Base-by-base conservation (phyloP, 2,113 vertebrate genomes). In the Scortum barcoo region DNA sequence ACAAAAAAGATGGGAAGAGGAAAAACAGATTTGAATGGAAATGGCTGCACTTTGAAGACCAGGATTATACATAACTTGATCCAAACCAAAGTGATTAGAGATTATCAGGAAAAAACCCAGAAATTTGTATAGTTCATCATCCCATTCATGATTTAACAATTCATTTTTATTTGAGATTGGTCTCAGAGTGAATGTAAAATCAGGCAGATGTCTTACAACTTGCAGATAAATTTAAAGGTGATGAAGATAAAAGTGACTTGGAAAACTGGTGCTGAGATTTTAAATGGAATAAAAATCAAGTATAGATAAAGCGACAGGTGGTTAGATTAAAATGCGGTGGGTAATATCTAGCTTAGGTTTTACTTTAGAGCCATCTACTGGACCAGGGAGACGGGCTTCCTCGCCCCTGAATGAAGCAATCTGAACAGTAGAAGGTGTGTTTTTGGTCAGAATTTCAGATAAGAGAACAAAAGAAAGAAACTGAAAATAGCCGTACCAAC, bases 1-100 rank as follows among this genome's bases (percentile, higher is more conserved):
- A 81, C 74, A 79, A 24, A 66, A 62, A n/a, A 38, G 42, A 61
- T 9, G 26, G 11, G 33, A 26, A n/a, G 5, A n/a, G n/a, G n/a
- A n/a, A 84, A 28, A 19, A 48, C 19, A 36, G 1, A 30, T 28
- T 33, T 24, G 1, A 26, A 24, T 19, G 11, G 30, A n/a, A 44
- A 42, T 42, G 8, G 10, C n/a, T 28, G 69, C 22, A 30, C 40
- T 56, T 26, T 20, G 16, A 56, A n/a, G 26, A 33, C 26, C 22
- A 12, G 8, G 19, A 24, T 3, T 10, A 16, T 22, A n/a, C 17
- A 22, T 19, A 2, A 40, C 30, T 28, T 17, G n/a, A 66, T 44
- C 5, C 1, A 44, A 54, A 44, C 19, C 20, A 22, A 13, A 51
- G 5, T 38, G 14, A 26, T 56, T 20, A 36, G n/a, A 28, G 46